These are phyloP conservation scores for Herpailurus yagouaroundi DNA, from an alignment of 2,113 vertebrate genomes.

Conservation along the genomic window DNA sequence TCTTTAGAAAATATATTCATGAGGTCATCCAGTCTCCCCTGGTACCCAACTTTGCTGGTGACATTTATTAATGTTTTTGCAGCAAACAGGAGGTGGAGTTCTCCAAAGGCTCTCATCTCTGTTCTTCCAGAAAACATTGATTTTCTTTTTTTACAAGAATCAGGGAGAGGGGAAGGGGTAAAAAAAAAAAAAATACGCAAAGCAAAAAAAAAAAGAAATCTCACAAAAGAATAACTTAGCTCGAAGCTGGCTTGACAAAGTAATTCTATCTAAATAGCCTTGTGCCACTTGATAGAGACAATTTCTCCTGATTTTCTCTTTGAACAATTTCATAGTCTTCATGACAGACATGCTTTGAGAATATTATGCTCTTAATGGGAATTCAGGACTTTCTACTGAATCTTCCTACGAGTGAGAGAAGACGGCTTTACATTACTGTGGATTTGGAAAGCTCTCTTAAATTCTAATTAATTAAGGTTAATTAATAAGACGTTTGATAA, in stretches of 20 bases:
- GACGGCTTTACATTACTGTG: conserved; percentile 45
- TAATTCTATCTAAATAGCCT: conserved; percentile 72
- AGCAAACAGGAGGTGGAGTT: conserved; percentile 72
- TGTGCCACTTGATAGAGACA: conserved; percentile 73
- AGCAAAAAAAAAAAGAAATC: conserved; percentile 64
- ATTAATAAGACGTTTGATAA: conserved; percentile 71
- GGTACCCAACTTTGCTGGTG: conserved; percentile 65
- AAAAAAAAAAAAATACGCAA: conserved; percentile 44
- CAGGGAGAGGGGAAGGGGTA: neutral
- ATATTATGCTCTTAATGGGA: conserved; percentile 62
- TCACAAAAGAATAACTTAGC: conserved; percentile 76
- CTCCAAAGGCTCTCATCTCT: conserved; percentile 71
- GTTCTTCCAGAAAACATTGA: conserved; percentile 76
- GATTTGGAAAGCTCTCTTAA: conserved; percentile 56
- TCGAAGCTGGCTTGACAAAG: conserved; percentile 72
- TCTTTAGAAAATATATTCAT: conserved; percentile 80
- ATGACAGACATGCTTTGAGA: conserved; percentile 59
- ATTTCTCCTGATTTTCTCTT: conserved; percentile 78
- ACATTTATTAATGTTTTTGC: conserved; percentile 79
- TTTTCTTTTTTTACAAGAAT: conserved; percentile 67
- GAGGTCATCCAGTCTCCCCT: conserved; percentile 68
- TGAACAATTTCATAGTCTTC: conserved; percentile 69
- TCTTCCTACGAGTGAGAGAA: neutral
- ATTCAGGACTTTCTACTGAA: conserved; percentile 15
- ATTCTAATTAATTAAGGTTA: conserved; percentile 76